Percentiles rank a stretch among this genome's conserved stretches.
Conservation (phyloP, 30 jellyfish, hydroid and myxozoan species). For the Cassiopea andromeda region DNA sequence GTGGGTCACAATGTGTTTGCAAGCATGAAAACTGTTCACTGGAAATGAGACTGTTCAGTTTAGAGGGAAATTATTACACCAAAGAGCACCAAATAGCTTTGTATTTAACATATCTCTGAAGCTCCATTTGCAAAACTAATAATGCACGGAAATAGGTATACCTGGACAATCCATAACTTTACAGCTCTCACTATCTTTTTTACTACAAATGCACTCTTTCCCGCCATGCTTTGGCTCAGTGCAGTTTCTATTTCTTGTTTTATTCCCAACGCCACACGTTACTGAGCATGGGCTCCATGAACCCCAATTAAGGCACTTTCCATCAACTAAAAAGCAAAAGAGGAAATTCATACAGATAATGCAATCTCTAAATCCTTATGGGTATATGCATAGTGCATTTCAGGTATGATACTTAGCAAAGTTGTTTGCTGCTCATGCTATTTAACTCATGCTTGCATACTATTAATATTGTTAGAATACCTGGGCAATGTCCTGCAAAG, state of each 20-base stretch:
- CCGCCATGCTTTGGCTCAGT: slow-evolving; percentile 81
- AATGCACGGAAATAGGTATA: not conserved
- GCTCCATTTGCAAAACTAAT: not conserved
- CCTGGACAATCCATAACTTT: slow-evolving; percentile 78
- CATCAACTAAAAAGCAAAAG: slow-evolving; percentile 59
- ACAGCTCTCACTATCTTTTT: slow-evolving; percentile 72
- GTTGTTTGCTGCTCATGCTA: too few species aligned
- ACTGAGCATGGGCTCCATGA: slow-evolving; percentile 82
- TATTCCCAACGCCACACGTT: slow-evolving; percentile 81
- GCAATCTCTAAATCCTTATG: too few species aligned
- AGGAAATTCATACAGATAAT: too few species aligned
- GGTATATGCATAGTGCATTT: too few species aligned
- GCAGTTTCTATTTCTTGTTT: slow-evolving; percentile 71
- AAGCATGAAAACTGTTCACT: too few species aligned
- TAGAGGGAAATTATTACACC: too few species aligned
- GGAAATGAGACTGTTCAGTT: too few species aligned
- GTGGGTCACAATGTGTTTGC: too few species aligned
- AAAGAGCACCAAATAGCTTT: too few species aligned
- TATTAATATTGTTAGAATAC: slow-evolving; percentile 7
- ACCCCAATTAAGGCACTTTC: slow-evolving; percentile 78
- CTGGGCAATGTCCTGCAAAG: slow-evolving; percentile 83
- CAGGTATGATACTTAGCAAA: too few species aligned
- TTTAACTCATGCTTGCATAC: too few species aligned
- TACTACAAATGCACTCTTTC: slow-evolving; percentile 72
- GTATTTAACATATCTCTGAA: not conserved